phyloP scores from a whole-genome alignment of 2,113 vertebrate genomes.

The Conger conger region DNA sequence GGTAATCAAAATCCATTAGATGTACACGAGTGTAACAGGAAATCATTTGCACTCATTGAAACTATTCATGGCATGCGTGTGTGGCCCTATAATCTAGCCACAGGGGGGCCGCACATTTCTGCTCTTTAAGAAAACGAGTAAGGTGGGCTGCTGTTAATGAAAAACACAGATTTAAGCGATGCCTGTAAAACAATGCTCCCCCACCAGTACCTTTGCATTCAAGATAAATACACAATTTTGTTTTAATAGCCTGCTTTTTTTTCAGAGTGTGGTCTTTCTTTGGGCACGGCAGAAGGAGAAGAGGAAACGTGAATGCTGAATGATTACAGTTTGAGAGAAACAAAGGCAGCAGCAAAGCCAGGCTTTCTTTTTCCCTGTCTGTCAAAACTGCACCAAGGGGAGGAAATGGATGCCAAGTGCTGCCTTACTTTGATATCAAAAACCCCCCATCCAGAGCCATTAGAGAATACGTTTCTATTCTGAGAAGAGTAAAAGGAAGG shows the following conservation, averaged over 20 bases:
- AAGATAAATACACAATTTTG: constrained; percentile 23
- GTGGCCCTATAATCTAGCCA: constrained; percentile 16
- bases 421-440: background rate
- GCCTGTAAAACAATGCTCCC: constrained; percentile 8
- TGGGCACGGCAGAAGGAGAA: background rate
- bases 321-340: background rate
- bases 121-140: background rate
- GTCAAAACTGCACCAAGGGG: constrained; percentile 8
- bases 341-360: background rate
- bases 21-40: constrained; percentile 8
- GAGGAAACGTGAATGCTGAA: constrained; percentile 14
- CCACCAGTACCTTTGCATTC: constrained; percentile 13
- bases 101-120: constrained; percentile 9
- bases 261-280: constrained; percentile 1
- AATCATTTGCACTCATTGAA: constrained; percentile 16
- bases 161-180: constrained; percentile 16
- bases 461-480: background rate
- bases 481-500: background rate
- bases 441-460: background rate
- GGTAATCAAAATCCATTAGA: background rate
- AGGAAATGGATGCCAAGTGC: constrained; percentile 16
- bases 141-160: background rate
- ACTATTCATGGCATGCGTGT: background rate
- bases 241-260: constrained; percentile 24
- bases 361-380: constrained; percentile 1